Conservation (phyloP, 2,113 vertebrate species). For the Tinamus guttatus region DNA sequence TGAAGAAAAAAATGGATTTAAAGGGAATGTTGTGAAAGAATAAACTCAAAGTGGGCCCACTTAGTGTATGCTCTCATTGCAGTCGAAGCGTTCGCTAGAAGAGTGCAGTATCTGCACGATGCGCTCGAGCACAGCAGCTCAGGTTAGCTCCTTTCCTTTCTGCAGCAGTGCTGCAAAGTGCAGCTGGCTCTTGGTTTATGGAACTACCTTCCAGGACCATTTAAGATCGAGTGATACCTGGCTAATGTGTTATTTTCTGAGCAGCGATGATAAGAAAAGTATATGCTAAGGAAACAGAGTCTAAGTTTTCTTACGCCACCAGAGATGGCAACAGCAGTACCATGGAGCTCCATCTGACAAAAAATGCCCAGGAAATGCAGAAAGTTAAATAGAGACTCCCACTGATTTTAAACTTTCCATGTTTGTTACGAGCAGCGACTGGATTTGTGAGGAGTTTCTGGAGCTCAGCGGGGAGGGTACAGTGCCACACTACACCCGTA, state of each 20-base stretch:
- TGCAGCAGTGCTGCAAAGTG: background rate
- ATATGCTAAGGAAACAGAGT: background rate
- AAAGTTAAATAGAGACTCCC: background rate
- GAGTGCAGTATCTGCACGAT: slow-evolving; percentile 25
- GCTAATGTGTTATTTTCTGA: background rate
- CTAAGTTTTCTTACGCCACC: background rate
- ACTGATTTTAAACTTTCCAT: background rate
- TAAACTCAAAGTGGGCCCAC: background rate
- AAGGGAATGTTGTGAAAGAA: background rate
- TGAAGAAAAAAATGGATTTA: background rate
- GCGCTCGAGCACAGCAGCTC: slow-evolving; percentile 28
- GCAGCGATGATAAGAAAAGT: background rate
- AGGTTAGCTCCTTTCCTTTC: background rate
- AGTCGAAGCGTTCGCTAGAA: background rate
- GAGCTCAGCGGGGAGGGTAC: background rate
- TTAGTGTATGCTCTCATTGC: background rate
- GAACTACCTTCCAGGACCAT: background rate
- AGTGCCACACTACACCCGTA: background rate
- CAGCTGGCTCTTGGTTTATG: background rate
- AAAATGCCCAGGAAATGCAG: background rate
- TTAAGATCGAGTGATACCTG: background rate
- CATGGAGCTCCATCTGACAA: background rate
- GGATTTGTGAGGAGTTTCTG: background rate
- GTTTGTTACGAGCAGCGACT: background rate
- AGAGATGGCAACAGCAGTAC: background rate